Evolutionary conservation across 2,888 invertebrate species (phyloP).

Genomic region (Thelaira solivaga): DNA sequence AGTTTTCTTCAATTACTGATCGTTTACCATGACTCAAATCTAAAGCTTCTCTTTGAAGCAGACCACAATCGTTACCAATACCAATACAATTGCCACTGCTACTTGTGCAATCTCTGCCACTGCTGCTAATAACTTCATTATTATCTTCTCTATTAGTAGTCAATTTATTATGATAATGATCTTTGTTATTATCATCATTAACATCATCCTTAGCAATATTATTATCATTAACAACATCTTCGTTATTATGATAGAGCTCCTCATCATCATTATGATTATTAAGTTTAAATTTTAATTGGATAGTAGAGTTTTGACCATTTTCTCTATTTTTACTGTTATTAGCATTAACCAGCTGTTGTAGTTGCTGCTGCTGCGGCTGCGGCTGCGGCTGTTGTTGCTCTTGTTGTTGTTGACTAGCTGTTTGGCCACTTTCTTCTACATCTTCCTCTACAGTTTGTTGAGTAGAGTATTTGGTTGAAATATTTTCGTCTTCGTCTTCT

Average conservation of each 20-base stretch:
- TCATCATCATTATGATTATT: slow-evolving; percentile 59
- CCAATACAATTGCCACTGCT: slow-evolving; percentile 23
- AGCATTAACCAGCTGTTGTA: slow-evolving; percentile 48
- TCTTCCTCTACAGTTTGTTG: slow-evolving; percentile 27
- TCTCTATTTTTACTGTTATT: slow-evolving; percentile 58
- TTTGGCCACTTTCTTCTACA: slow-evolving; percentile 65
- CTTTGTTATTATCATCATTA: slow-evolving; percentile 52
- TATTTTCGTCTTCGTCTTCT: slow-evolving; percentile 2
- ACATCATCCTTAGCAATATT: slow-evolving; percentile 41
- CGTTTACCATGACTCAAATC: slow-evolving; percentile 61
- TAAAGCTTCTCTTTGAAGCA: slow-evolving; percentile 48
- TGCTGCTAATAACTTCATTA: slow-evolving; percentile 41
- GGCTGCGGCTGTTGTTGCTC: slow-evolving; percentile 24
- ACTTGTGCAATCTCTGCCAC: slow-evolving; percentile 48
- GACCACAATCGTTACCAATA: slow-evolving; percentile 20
- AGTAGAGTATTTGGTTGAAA: slow-evolving; percentile 66
- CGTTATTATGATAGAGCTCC: background rate
- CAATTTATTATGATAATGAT: too few relatives aligned
- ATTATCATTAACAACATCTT: slow-evolving; percentile 13
- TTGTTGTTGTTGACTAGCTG: slow-evolving; percentile 45
- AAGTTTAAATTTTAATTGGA: slow-evolving; percentile 2
- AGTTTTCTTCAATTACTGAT: slow-evolving; percentile 54
- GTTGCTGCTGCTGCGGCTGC: slow-evolving; percentile 19
- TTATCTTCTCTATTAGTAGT: slow-evolving; percentile 2
- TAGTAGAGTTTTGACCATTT: slow-evolving; percentile 54